A percentile compares a stretch with the other conserved stretches of the same genome.
These are phyloP conservation scores for Percopsis transmontana DNA, from an alignment of 2,113 vertebrate genomes.

Conservation along the genomic window DNA sequence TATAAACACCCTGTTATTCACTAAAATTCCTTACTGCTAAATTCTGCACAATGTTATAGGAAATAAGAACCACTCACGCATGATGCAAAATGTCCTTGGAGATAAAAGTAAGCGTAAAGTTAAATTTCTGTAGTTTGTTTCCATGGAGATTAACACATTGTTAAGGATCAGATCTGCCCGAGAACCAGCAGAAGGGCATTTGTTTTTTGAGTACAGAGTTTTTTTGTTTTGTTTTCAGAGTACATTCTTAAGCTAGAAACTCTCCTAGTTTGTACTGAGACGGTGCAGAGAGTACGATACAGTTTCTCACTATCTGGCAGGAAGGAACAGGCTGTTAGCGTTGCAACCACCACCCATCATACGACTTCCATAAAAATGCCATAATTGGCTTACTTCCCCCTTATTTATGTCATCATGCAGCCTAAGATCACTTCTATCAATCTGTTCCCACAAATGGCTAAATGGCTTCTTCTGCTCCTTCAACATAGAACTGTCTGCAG, in stretches of 20 bases:
- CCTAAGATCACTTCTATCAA: no score
- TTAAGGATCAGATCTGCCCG: no score
- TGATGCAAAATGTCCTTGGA: constrained; percentile 13
- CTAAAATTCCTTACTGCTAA: no score
- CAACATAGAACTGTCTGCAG: no score
- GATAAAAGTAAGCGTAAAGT: constrained; percentile 9
- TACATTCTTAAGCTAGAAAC: background rate
- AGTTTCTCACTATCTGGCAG: constrained; percentile 40
- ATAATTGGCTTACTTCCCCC: constrained; percentile 6
- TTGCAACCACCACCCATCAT: constrained; percentile 28
- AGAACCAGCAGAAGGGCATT: no score
- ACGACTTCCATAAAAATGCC: constrained; percentile 43
- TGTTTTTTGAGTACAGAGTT: no score
- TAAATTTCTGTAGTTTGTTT: constrained; percentile 30
- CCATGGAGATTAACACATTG: constrained; percentile 42
- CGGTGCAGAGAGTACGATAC: constrained; percentile 32
- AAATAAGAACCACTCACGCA: background rate
- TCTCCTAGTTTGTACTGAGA: constrained; percentile 34
- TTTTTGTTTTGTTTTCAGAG: no score
- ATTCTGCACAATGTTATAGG: background rate
- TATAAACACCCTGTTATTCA: constrained; percentile 12
- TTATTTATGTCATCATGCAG: no score
- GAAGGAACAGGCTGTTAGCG: constrained; percentile 52
- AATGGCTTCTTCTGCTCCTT: no score
- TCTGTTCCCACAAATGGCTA: no score